Evolutionary conservation across 1,140 invertebrate species (phyloP), one percentile per base, ranked within the genome.

Genomic region (Patella vulgata): DNA sequence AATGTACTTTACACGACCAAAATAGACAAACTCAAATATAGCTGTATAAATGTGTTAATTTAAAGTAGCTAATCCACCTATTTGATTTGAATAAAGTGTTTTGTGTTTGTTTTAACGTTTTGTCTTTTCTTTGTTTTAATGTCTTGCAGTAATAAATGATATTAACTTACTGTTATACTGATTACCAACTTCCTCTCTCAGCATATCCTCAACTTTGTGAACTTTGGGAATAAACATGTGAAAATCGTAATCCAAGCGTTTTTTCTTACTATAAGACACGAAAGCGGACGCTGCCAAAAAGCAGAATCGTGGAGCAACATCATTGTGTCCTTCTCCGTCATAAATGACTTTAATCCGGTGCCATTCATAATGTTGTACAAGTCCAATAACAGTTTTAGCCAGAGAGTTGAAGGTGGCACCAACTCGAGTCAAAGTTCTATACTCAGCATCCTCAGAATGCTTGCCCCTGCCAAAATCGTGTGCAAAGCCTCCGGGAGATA

Each of bases 401-500:
- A 93, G 87, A 70, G 91, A 88, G 46, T 86, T 87, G 83, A 93
- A 93, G n/a, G 91, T 91, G 0, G 66, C 63, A 2, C 71, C 68
- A 9, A 81, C 62, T 27, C 79, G 50, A 9, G 78, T 81, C 25
- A 81, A 43, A 1, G 71, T 68, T n/a, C 44, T 19, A 42, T 68
- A 81, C 39, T 73, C 75, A 3, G 59, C 25, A 11, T 66, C 44
- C 17, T 50, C 42, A 31, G 23, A 12, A 8, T 23, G 52, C 48
- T 78, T 75, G 30, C 74, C 59, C 2, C 33, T 56, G n/a, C 74
- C 88, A 80, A 95, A 95, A 43, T 91, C 89, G 59, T 92, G 89
- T 0, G 92, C 92, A 73, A 93, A 90, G 0, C 90, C 94, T 0
- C 92, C 92, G 0, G 93, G 89, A 1, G 93, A 95, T 6, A 97